Conservation (phyloP, 2,113 vertebrate genomes). For the Pavo muticus region DNA sequence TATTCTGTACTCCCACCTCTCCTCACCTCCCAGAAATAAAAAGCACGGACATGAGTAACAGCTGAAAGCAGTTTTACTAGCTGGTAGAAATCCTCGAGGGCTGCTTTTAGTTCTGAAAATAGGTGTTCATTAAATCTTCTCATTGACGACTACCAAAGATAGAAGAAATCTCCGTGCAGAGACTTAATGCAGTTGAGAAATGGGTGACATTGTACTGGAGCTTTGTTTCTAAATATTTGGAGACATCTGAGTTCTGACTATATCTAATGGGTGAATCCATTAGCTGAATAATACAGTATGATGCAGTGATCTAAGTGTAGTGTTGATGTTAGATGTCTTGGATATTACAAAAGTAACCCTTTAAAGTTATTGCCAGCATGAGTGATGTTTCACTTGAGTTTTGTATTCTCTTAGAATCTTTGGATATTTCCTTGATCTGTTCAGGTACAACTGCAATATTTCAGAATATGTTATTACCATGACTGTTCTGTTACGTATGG, state of each 20-base stretch:
- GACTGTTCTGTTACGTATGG: not conserved
- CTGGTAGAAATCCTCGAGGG: not conserved
- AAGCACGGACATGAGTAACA: not conserved
- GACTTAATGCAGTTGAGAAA: not conserved
- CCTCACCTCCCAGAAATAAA: not conserved
- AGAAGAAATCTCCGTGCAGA: not conserved
- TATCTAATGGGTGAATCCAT: not conserved
- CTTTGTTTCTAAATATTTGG: not conserved
- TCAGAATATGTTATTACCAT: not conserved
- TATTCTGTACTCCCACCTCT: not conserved
- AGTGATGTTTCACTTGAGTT: not conserved
- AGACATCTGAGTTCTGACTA: not conserved
- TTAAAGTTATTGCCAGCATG: not conserved
- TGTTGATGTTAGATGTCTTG: not conserved
- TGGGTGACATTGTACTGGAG: not conserved
- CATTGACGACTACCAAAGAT: not conserved
- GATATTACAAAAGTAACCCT: not conserved
- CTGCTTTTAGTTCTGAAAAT: not conserved
- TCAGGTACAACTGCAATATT: not conserved
- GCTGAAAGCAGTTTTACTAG: not conserved
- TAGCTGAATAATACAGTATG: not conserved
- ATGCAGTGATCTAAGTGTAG: not conserved
- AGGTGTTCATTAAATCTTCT: not conserved
- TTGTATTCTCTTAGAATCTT: not conserved
- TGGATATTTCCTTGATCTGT: not conserved